phyloP scores from a whole-genome alignment of 2,797 vertebrate genomes.

The Anguilla pacifica region DNA sequence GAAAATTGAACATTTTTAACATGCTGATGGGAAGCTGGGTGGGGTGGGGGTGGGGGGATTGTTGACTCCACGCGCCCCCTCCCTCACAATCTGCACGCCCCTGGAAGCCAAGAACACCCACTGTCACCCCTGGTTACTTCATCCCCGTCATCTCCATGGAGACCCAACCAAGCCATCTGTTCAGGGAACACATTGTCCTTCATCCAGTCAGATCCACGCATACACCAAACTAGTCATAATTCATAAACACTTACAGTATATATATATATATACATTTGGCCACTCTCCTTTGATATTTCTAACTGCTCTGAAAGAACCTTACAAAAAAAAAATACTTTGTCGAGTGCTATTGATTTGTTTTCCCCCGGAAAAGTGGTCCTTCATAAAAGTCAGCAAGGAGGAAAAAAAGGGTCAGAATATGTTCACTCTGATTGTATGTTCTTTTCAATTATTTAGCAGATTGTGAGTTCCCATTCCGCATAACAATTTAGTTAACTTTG shows the following conservation, averaged over 20 bases:
- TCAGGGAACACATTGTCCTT: not conserved
- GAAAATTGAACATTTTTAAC: not conserved
- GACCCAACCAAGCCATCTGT: not conserved
- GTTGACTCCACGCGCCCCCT: not conserved
- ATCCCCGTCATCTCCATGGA: not conserved
- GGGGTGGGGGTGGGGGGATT: too few relatives aligned
- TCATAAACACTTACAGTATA: not conserved
- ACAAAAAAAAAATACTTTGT: not conserved
- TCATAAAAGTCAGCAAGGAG: not conserved
- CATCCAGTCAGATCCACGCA: not conserved
- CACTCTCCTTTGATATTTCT: not conserved
- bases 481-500: too few relatives aligned
- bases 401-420: not conserved
- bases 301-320: not conserved
- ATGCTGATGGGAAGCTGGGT: not conserved
- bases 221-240: not conserved
- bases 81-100: not conserved
- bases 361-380: not conserved
- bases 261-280: too few relatives aligned
- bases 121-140: conserved; percentile 9
- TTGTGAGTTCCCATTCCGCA: not conserved
- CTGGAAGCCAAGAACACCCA: not conserved
- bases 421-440: not conserved
- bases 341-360: not conserved
- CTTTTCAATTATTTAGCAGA: not conserved